Evolutionary conservation across 2,888 invertebrate species (phyloP), one percentile per base, ranked within the genome.

Genomic region (Galeruca laticollis): DNA sequence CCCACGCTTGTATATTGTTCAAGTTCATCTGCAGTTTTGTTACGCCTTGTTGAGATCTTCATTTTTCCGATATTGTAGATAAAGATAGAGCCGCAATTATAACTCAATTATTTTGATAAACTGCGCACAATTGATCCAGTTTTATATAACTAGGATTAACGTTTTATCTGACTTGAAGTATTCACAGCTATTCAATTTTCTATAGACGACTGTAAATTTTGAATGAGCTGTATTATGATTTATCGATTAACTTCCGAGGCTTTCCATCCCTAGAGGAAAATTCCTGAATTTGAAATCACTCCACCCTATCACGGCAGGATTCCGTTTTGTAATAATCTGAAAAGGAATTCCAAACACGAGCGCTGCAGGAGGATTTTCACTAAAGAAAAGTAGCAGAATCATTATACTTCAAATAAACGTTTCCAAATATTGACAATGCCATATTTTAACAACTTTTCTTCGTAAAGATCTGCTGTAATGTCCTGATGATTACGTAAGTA

Each of bases 321-420:
- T 66, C 66, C 66, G 54, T 59, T 70, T 59, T 57, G 70, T 62
- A 70, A 70, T 78, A 76, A 75, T 76, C 76, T 71, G 60, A 63
- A 68, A 66, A 71, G 71, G 71, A 71, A 71, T 73, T 59, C 66
- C 62, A 66, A 60, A 35, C 56, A 31, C 5, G 8, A 10, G 56
- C 56, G 56, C 13, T 10, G 10, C 35, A 2, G 4, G 3, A 54
- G 26, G 68, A 11, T 37, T 59, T 59, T 59, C 18, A 31, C 26
- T 4, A n/a, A 52, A n/a, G 13, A 1, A 26, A 54, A 54, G 13
- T 21, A 21, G 26, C 11, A 26, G n/a, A 26, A 26, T n/a, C n/a
- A n/a, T n/a, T n/a, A n/a, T n/a, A n/a, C n/a, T n/a, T n/a, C n/a
- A n/a, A n/a, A n/a, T n/a, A n/a, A n/a, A n/a, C n/a, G n/a, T n/a